Base-by-base conservation (phyloP, 2,113 vertebrate genomes). In the Tyto alba region DNA sequence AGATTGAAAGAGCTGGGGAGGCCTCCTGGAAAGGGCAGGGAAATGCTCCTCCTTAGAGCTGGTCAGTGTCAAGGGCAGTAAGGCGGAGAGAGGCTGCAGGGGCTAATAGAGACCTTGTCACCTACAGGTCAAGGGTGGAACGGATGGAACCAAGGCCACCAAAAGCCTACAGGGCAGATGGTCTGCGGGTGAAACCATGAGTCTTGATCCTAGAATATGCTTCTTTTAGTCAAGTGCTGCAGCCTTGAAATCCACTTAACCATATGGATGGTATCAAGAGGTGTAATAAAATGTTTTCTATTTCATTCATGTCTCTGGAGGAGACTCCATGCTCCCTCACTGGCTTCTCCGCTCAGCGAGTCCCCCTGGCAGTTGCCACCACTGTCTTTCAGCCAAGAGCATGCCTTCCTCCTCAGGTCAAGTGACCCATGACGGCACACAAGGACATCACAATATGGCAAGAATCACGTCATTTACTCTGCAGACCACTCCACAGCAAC, bases 361-460 rank as follows among this genome's bases (percentile, higher is more conserved):
- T 72, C 10, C 10, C n/a, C 26, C 26, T 7, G 10, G 18, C 36
- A 56, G 23, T 64, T 64, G 56, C 34, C 55, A 56, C 60, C 1
- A 0, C n/a, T 92, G 56, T 47, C 66, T 43, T 20, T 78, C 32
- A 45, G 64, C 64, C 56, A 43, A 27, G 38, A 67, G 15, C 48
- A 15, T 19, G 7, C 27, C 40, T n/a, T 91, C 48, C 26, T 68
- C 20, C 53, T 86, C 32, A 47, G 0, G 0, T 55, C 7, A 0
- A 16, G 26, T 85, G 43, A 62, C 36, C 41, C 43, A 48, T 3
- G 4, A 5, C 29, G 2, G 9, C 50, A 47, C 73, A 47, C 19
- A 50, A 48, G 59, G 76, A 77, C 64, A 89, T 23, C 21, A 21
- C 2, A 2, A 48, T 8, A 57, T 8, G 60, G 17, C 16, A 45